Evolutionary conservation across 2,113 vertebrate species (phyloP), one percentile per base, ranked within the genome.

Genomic region (Tor tambroides): DNA sequence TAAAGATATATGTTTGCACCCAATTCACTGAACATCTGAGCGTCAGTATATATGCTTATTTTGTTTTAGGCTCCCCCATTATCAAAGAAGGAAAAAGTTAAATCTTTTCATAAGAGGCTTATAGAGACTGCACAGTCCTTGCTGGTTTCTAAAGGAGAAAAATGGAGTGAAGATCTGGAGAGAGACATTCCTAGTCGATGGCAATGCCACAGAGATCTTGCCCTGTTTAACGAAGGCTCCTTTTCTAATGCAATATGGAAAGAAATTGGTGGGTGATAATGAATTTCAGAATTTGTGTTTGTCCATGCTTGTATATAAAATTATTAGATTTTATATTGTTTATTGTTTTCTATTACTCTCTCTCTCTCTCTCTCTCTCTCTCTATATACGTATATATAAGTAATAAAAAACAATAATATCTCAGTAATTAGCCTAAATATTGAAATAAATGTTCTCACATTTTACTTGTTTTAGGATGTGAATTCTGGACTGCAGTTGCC

Each of bases 141-240:
- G 90, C 74, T 94, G 41, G 91, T 92, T 76, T 80, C n/a, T 26
- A 89, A 81, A 76, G 96, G 94, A 0, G 49, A 91, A 19, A 38
- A 46, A 21, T 98, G 96, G 97, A 93, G 88, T 0, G 91, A 94
- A 10, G 93, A 96, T 67, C 78, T 98, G 87, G 96, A 92, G 77
- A 65, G 23, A 0, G 97, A 99, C 1, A 88, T 99, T 30, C 97
- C 97, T 74, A 91, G 11, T 0, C 91, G 94, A 49, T 99, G 96
- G 95, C 96, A 98, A 71, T 87, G 92, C 4, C 98, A 98, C 0
- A 96, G 96, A 6, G 95, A 99, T 89, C 91, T 99, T 12, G 69
- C 97, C 69, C 86, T 99, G 61, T 90, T 99, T 71, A 91, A 90
- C 0, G 94, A 96, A 61, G 91, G 92, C 81, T 95, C 94, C 91